Percentiles rank a stretch among this genome's conserved stretches.
phyloP scores from a whole-genome alignment of 2,113 vertebrate species.

The Plecotus auritus region DNA sequence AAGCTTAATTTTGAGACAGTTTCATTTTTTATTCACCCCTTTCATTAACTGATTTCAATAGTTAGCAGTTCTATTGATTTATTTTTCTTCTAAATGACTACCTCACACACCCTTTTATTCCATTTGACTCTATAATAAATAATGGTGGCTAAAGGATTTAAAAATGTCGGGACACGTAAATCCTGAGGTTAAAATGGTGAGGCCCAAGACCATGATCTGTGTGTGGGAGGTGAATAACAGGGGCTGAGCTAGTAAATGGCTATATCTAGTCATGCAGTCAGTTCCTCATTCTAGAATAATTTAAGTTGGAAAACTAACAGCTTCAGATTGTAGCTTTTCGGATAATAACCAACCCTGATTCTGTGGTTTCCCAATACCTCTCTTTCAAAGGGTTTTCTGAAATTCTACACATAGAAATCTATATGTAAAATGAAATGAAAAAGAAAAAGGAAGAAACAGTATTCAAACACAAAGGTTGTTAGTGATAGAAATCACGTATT shows the following conservation, averaged over 20 bases:
- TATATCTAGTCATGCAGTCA: no score
- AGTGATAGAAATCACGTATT: not conserved
- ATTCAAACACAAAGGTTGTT: not conserved
- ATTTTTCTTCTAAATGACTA: not conserved
- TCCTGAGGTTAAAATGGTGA: not conserved
- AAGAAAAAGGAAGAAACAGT: not conserved
- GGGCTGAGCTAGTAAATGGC: no score
- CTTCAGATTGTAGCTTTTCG: not conserved
- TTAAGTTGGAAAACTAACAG: not conserved
- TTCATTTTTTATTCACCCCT: not conserved
- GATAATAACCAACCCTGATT: not conserved
- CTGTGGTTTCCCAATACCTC: not conserved
- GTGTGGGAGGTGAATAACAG: not conserved
- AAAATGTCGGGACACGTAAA: not conserved
- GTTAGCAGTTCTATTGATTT: not conserved
- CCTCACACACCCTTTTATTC: not conserved
- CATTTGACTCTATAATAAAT: not conserved
- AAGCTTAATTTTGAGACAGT: not conserved
- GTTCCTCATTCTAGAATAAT: not conserved
- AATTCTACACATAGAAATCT: not conserved
- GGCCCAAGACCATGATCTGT: not conserved
- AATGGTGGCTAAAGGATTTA: not conserved
- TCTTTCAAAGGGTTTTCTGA: not conserved
- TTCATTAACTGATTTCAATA: not conserved
- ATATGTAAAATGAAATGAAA: not conserved